Evolutionary conservation across 2,113 vertebrate species (phyloP).

Genomic region (Scolopax mira): DNA sequence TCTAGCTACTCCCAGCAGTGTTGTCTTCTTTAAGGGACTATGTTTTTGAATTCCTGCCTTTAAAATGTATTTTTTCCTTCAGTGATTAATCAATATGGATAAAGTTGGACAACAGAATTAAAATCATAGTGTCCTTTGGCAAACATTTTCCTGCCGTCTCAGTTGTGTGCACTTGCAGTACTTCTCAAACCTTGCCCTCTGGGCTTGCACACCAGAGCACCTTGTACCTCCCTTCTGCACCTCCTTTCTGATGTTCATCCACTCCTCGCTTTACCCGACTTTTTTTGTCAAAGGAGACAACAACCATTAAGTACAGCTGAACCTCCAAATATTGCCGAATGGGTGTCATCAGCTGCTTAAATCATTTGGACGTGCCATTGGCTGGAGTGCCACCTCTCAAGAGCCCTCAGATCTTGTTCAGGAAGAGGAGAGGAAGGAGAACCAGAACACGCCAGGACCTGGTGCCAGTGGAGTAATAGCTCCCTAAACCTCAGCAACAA

Average conservation of each 20-base stretch:
- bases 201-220: not conserved
- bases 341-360: not conserved
- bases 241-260: not conserved
- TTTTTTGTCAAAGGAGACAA: not conserved
- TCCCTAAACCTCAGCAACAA: not conserved
- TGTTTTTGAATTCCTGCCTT: not conserved
- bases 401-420: not conserved
- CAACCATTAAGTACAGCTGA: not conserved
- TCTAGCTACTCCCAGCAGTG: not conserved
- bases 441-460: not conserved
- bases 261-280: not conserved
- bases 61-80: not conserved
- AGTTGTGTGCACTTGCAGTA: accelerated
- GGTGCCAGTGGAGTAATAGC: not conserved
- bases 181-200: not conserved
- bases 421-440: not conserved
- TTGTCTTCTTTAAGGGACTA: not conserved
- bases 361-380: not conserved
- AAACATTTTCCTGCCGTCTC: not conserved
- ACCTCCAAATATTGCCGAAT: not conserved
- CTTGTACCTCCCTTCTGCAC: not conserved
- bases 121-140: not conserved
- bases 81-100: not conserved
- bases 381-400: not conserved
- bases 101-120: not conserved